phyloP scores from a whole-genome alignment of 1,140 invertebrate genomes.

The Daktulosphaira vitifoliae region DNA sequence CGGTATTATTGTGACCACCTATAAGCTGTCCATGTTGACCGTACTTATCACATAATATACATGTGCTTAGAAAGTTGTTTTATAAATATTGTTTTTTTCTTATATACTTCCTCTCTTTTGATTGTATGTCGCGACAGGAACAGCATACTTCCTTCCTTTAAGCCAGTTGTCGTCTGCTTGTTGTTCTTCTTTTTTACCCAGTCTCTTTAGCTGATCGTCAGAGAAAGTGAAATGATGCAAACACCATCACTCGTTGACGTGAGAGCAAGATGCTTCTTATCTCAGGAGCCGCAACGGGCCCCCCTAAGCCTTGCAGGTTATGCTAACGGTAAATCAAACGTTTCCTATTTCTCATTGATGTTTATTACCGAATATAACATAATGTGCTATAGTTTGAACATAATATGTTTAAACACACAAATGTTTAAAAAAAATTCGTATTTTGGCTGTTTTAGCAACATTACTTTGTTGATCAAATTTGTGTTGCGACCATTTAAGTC shows the following conservation, averaged over 20 bases:
- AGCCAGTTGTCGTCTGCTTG: too few species aligned
- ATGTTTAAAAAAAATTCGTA: too few species aligned
- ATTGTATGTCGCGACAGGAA: too few species aligned
- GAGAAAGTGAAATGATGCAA: conserved; percentile 25
- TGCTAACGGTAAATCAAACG: conserved; percentile 19
- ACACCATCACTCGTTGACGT: background rate
- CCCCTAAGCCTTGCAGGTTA: background rate
- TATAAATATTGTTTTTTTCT: conserved; percentile 1
- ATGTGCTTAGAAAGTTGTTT: conserved; percentile 31
- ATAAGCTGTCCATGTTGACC: background rate
- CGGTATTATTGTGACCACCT: too few species aligned
- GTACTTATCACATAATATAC: background rate
- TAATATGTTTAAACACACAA: too few species aligned
- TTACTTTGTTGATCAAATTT: too few species aligned
- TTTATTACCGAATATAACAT: too few species aligned
- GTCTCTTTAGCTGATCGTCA: background rate
- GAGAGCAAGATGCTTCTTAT: too few species aligned
- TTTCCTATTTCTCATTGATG: background rate
- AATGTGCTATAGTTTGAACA: too few species aligned
- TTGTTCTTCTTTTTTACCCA: background rate
- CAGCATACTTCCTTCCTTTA: too few species aligned
- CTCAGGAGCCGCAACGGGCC: too few species aligned
- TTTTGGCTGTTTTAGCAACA: too few species aligned
- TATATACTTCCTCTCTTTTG: background rate
- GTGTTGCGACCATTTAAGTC: conserved; percentile 7